Evolutionary conservation across 1,140 invertebrate genomes (phyloP).

Genomic region (Phortica variegata): DNA sequence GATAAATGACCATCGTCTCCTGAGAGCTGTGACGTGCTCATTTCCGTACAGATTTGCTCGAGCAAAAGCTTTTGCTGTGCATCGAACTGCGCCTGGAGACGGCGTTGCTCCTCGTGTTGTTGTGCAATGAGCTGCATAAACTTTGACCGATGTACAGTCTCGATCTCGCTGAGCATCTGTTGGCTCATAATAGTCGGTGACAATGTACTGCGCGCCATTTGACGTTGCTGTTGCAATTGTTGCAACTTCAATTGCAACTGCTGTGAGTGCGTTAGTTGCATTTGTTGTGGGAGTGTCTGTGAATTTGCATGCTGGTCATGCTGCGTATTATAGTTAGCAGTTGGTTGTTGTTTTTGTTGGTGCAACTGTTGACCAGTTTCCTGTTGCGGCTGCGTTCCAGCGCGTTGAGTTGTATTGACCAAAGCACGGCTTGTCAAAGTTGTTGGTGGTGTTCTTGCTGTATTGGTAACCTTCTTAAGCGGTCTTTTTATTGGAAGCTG

Average conservation of each 20-base stretch:
- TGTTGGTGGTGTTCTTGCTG: too few species aligned
- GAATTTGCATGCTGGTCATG: too few species aligned
- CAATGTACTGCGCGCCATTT: slow-evolving; percentile 19
- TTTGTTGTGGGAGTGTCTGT: too few species aligned
- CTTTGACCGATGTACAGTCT: slow-evolving; percentile 48
- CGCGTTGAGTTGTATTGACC: too few species aligned
- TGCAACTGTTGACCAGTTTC: too few species aligned
- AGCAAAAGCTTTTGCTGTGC: slow-evolving; percentile 37
- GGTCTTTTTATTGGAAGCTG: too few species aligned
- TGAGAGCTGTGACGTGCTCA: slow-evolving; percentile 8
- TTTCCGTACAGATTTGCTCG: slow-evolving; percentile 39
- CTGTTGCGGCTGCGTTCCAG: too few species aligned
- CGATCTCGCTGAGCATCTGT: slow-evolving; percentile 31
- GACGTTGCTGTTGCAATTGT: slow-evolving; percentile 19
- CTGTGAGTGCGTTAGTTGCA: background rate
- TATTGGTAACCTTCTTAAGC: too few species aligned
- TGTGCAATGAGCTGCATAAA: slow-evolving; percentile 54
- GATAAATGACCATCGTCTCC: too few species aligned
- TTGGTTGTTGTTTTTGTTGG: too few species aligned
- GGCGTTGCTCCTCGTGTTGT: slow-evolving; percentile 43
- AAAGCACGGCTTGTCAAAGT: too few species aligned
- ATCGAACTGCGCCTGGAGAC: slow-evolving; percentile 41
- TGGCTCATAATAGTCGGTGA: background rate
- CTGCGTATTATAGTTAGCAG: too few species aligned
- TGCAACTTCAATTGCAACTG: slow-evolving; percentile 22